A percentile compares a stretch with the other conserved stretches of the same genome.
phyloP scores from a whole-genome alignment of 2,113 vertebrate genomes.

The Mobula hypostoma region DNA sequence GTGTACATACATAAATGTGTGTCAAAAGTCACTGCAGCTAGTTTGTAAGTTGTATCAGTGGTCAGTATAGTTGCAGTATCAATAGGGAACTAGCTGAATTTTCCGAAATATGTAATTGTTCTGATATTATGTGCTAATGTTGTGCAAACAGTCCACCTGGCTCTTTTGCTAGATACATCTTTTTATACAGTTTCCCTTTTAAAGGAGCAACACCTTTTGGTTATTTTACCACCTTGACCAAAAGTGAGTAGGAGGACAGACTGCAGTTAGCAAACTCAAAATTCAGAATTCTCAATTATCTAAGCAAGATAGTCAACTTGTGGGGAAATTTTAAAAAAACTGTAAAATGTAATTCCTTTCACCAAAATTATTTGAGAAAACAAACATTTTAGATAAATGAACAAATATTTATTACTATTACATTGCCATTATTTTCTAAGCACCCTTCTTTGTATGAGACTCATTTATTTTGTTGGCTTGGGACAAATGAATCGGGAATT shows the following conservation, averaged over 20 bases:
- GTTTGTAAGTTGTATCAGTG: conserved; percentile 55
- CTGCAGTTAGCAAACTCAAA: conserved; percentile 16
- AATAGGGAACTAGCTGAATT: conserved; percentile 54
- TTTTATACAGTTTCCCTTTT: conserved; percentile 23
- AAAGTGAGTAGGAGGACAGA: background rate
- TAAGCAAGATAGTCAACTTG: background rate
- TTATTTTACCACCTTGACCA: conserved; percentile 8
- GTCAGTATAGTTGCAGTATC: conserved; percentile 54
- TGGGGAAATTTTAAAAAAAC: background rate
- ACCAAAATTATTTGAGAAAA: background rate
- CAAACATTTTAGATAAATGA: background rate
- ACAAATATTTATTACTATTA: background rate
- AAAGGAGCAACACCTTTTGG: background rate
- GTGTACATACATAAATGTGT: conserved; percentile 43
- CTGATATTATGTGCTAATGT: conserved; percentile 31
- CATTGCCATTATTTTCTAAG: background rate
- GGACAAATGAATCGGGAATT: background rate
- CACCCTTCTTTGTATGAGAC: background rate
- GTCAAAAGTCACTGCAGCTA: conserved; percentile 50
- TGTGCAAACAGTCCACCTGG: background rate
- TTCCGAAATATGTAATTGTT: conserved; percentile 51
- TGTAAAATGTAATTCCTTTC: background rate
- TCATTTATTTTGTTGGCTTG: background rate
- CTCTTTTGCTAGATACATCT: conserved; percentile 22
- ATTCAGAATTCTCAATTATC: background rate